Base-by-base conservation (phyloP, 2,888 invertebrate genomes). In the Drosophila heteroneura region DNA sequence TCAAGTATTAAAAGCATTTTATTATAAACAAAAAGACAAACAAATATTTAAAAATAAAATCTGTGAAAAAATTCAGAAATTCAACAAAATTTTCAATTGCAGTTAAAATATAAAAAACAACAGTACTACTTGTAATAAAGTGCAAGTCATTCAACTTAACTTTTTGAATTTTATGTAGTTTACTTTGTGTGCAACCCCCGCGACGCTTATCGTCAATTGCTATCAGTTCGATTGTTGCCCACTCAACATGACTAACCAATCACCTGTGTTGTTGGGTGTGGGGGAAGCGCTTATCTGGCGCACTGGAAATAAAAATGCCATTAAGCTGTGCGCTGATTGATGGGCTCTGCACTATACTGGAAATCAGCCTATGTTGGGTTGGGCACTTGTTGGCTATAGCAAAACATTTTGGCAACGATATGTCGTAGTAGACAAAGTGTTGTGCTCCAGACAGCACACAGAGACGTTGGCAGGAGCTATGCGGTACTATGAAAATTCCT, bases 401-500 rank as follows among this genome's bases (percentile, higher is more conserved):
- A 14, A 57, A 57, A 41, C 12, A 51, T 51, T 66, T 51, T 60
- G 60, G 41, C 65, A 54, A 16, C 61, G 51, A 44, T 26, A 53
- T 30, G 63, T 14, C 53, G 75, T 67, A 89, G 84, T 90, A 68
- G 73, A 73, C 67, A 62, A 61, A 61, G 60, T 57, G 81, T 68
- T 68, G 88, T 79, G 82, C 85, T 62, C 49, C 54, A 63, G 60
- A 28, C 53, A 72, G 67, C 79, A 78, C 79, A 65, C 33, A 32
- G 35, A 14, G 26, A 22, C 6, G 26, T 26, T 9, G 9, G 30
- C 39, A 51, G 30, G 22, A 70, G 74, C 16, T 68, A 85, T 85
- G 85, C 81, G 90, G 53, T 90, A 85, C 73, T 91, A 88, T 88
- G 87, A 88, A 75, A 73, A 89, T 88, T 71, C 87, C 70, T 89